phyloP scores from a whole-genome alignment of 2,797 vertebrate genomes.

The Sciurus carolinensis region DNA sequence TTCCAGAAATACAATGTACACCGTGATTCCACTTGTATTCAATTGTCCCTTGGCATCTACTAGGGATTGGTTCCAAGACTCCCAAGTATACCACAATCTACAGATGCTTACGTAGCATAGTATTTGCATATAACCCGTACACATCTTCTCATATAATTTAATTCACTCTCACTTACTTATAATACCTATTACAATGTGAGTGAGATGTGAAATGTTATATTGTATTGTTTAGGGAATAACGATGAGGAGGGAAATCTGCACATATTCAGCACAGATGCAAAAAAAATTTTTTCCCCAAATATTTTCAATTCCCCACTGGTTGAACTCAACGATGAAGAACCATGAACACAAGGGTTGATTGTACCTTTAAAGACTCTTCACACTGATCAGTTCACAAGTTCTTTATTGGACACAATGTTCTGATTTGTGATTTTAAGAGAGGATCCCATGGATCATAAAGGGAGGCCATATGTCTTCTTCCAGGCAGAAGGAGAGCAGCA shows the following conservation, averaged over 20 bases:
- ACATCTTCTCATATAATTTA: neutral
- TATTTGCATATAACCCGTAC: neutral
- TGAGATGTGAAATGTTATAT: too few relatives aligned
- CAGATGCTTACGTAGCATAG: neutral
- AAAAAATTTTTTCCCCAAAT: neutral
- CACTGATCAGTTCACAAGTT: neutral
- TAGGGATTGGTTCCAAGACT: neutral
- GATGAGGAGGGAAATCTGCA: too few relatives aligned
- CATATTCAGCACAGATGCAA: neutral
- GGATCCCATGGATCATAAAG: neutral
- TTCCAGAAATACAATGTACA: slow-evolving; percentile 4
- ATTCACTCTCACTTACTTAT: neutral
- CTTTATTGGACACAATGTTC: neutral
- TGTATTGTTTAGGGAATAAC: neutral
- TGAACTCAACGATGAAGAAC: neutral
- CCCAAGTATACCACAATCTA: neutral
- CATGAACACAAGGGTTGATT: neutral
- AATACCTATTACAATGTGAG: neutral
- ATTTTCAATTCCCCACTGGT: neutral
- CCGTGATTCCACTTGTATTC: neutral
- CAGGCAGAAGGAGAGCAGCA: neutral
- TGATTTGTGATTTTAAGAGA: slow-evolving; percentile 43
- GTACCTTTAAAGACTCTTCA: neutral
- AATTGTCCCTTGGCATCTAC: neutral
- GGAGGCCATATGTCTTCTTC: neutral